These are phyloP conservation scores for Rugalucina vietnamica DNA, from an alignment of 2,888 invertebrate genomes.

Conservation along the genomic window DNA sequence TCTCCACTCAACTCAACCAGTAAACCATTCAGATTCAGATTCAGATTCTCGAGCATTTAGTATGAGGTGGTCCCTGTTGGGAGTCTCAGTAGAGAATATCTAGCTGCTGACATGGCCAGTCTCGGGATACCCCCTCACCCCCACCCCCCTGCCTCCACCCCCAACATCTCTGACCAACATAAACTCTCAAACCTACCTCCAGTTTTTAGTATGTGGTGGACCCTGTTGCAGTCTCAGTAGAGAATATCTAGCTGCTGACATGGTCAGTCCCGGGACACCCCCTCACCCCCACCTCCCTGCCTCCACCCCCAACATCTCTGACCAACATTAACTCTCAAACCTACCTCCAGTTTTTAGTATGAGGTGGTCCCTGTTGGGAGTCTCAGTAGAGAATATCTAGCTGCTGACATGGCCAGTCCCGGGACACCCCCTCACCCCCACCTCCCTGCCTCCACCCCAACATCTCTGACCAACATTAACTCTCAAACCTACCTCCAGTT, in stretches of 20 bases:
- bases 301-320: too few relatives aligned
- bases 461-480: not conserved
- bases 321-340: not conserved
- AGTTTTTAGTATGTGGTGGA: conserved; percentile 99
- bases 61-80: conserved; percentile 98
- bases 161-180: too few relatives aligned
- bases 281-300: conserved; percentile 99
- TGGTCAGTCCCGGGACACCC: conserved; percentile 97
- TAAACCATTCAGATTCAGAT: too few relatives aligned
- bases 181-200: conserved; percentile 86
- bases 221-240: conserved; percentile 97
- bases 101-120: conserved; percentile 98
- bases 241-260: conserved; percentile 99
- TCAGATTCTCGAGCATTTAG: conserved; percentile 99
- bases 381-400: conserved; percentile 96
- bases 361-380: conserved; percentile 98
- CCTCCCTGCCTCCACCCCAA: conserved; percentile 92
- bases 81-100: conserved; percentile 96
- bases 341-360: conserved; percentile 97
- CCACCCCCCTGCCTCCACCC: conserved; percentile 99
- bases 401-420: conserved; percentile 98
- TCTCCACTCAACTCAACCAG: too few relatives aligned
- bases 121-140: conserved; percentile 99
- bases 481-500: conserved; percentile 93
- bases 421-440: conserved; percentile 99